Evolutionary conservation across 2,113 vertebrate species (phyloP).

Genomic region (Pituophis catenifer): DNA sequence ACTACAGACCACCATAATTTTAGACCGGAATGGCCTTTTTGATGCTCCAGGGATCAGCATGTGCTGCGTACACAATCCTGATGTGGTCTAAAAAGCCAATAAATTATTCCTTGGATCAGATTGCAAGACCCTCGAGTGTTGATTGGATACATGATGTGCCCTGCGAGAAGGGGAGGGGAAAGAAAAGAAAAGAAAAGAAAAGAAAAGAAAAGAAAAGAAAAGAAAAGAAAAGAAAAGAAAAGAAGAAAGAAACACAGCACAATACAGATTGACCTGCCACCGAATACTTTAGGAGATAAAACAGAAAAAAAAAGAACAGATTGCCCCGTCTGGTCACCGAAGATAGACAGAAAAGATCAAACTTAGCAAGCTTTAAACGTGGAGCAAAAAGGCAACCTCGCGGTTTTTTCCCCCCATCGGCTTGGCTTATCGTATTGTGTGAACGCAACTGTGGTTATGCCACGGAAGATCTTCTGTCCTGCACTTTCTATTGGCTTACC

Average conservation of each 20-base stretch:
- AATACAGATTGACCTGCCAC: neutral
- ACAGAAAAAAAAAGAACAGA: neutral
- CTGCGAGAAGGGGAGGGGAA: neutral
- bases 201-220: neutral
- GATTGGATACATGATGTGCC: neutral
- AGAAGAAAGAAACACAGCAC: neutral
- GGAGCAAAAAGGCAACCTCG: neutral
- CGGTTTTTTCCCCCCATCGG: neutral
- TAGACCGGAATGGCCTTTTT: constrained; percentile 17
- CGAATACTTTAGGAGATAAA: neutral
- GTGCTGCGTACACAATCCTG: constrained; percentile 10
- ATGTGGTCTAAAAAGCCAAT: constrained; percentile 26
- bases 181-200: too few species aligned
- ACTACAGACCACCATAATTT: neutral
- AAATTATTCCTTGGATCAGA: constrained; percentile 27
- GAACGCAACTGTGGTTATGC: neutral
- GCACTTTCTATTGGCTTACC: neutral
- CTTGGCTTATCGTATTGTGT: neutral
- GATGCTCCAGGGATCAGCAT: neutral
- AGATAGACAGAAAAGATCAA: neutral
- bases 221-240: too few species aligned
- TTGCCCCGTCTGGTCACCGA: neutral
- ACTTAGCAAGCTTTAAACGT: neutral
- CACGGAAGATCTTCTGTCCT: neutral
- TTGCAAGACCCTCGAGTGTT: constrained; percentile 13